Base-by-base conservation (phyloP, 2,797 vertebrate species). In the Pelochelys cantorii region DNA sequence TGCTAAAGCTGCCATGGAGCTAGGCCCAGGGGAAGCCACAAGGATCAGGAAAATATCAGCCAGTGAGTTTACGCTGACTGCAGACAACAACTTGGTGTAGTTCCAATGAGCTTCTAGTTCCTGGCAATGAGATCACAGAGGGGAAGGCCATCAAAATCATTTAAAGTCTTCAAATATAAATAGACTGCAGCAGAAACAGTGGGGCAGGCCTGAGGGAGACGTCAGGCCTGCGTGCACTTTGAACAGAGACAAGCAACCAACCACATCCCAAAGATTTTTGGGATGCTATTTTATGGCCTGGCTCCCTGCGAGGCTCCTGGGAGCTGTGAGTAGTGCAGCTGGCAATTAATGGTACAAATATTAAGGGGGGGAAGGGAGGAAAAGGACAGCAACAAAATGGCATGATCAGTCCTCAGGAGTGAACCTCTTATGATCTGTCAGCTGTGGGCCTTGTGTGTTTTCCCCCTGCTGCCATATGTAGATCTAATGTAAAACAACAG, bases 61-160 rank as follows among this genome's bases (percentile, higher is more conserved):
- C 78, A 93, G 42, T 5, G 60, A 5, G 37, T 54, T 42, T 88
- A 89, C 94, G 80, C 79, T 92, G 29, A 11, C 80, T 3, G 0
- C 77, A 37, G 89, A 94, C 86, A 95, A 77, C 54, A 89, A 11
- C 42, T 83, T 42, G 65, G 85, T 94, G 91, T 95, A 86, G 88
- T 57, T 94, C 77, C 83, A 96, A 62, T 29, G 85, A 91, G 77
- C 78, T 93, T 78, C 78, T 65, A 86, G 85, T 48, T 96, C 84
- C 83, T 96, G 91, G 89, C 37, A 92, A 84, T 34, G 42, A 20
- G 65, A 94, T 90, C 87, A 92, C 92, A 94, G 93, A 94, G 59
- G 55, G 88, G n/a, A 95, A 97, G 48, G 71, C 84, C 90, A 90
- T 92, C 27, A 92, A 85, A 94, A 91, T 84, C 0, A 65, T 90